Evolutionary conservation across 2,113 vertebrate genomes (phyloP).

Genomic region (Reinhardtius hippoglossoides): DNA sequence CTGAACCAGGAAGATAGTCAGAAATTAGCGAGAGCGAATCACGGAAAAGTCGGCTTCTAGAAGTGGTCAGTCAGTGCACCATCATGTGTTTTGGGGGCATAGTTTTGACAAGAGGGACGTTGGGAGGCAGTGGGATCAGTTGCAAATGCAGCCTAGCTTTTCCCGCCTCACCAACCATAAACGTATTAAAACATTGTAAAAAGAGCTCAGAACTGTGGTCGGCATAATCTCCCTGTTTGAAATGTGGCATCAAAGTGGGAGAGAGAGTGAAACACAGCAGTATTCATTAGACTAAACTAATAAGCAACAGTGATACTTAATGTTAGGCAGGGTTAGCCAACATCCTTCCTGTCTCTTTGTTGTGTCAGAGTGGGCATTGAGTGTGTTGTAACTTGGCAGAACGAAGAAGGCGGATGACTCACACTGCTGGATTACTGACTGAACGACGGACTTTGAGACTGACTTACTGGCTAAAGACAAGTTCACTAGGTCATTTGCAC

Average conservation of each 20-base stretch:
- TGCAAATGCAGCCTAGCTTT: too few species aligned
- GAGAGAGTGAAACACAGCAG: background rate
- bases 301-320: conserved; percentile 6
- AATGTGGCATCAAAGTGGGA: background rate
- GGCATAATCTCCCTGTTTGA: background rate
- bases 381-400: conserved; percentile 41
- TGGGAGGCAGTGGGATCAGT: too few species aligned
- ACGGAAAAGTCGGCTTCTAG: too few species aligned
- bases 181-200: too few species aligned
- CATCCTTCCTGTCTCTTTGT: conserved; percentile 38
- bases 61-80: too few species aligned
- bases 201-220: background rate
- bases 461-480: conserved; percentile 1
- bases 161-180: too few species aligned
- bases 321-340: conserved; percentile 5
- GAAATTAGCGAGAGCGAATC: too few species aligned
- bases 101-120: too few species aligned
- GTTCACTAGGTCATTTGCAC: conserved; percentile 15
- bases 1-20: too few species aligned
- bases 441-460: background rate
- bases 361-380: conserved; percentile 37
- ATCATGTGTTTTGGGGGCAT: too few species aligned
- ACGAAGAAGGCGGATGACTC: conserved; percentile 47
- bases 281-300: background rate
- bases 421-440: background rate